Evolutionary conservation across 35 echinoderm and acorn worm species (phyloP).

Genomic region (Apostichopus japonicus): DNA sequence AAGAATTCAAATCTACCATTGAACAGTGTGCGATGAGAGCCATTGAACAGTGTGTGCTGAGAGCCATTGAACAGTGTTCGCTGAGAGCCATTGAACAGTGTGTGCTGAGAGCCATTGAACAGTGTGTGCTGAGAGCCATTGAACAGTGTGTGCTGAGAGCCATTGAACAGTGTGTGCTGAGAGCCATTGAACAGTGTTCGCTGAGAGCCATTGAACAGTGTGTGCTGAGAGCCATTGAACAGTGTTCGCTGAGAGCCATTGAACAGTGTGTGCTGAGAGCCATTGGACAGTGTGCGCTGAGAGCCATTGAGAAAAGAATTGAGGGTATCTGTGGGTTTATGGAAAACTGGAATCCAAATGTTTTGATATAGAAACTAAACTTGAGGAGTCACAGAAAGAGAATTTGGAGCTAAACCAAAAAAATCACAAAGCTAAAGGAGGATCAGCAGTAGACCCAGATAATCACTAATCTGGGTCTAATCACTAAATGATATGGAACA

Average conservation of each 20-base stretch:
- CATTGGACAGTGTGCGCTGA: not conserved
- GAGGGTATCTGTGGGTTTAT: not conserved
- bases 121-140: not conserved
- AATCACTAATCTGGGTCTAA: not conserved
- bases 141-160: not conserved
- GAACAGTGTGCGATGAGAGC: not conserved
- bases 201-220: not conserved
- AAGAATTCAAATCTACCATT: constrained; percentile 14
- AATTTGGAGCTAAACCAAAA: not conserved
- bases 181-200: not conserved
- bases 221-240: not conserved
- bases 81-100: not conserved
- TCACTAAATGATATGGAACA: constrained; percentile 38
- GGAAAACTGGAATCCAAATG: constrained; percentile 21
- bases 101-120: not conserved
- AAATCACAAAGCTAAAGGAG: not conserved
- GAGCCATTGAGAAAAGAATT: not conserved
- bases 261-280: not conserved
- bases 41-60: not conserved
- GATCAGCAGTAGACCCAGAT: not conserved
- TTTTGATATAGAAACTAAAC: not conserved
- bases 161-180: not conserved
- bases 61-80: not conserved
- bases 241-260: not conserved
- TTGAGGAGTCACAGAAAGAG: not conserved